Base-by-base conservation (phyloP, 2,113 vertebrate genomes). In the Dipodomys stephensi region DNA sequence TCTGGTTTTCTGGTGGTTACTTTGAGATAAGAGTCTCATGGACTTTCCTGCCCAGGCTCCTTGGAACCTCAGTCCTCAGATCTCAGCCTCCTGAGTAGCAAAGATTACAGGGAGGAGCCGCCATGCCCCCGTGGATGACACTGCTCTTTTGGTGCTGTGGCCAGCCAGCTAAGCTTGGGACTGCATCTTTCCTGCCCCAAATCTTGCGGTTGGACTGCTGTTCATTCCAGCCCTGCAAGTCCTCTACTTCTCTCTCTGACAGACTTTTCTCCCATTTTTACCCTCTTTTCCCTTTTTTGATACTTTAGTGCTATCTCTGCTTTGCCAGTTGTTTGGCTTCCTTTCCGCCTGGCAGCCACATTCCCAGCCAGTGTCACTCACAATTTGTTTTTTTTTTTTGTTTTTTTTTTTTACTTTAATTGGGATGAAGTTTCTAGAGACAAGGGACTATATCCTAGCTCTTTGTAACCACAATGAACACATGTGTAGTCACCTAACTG, bases 191-290 rank as follows among this genome's bases (percentile, higher is more conserved):
- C 68, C 22, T 0, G 2, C 28, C 16, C 57, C 30, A 18, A 44
- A 32, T 35, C 44, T 30, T 68, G 19, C 22, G 39, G 25, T 76
- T 16, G 44, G 27, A 12, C 53, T 9, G 28, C 83, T 87, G n/a
- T 46, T 53, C 53, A 2, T 28, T 28, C 46, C 4, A 35, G 0
- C 30, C 19, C 72, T 77, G 18, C 15, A 6, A 0, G 12, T 46
- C 35, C 68, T 8, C 46, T 0, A 0, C 22, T 32, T 44, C 49
- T 80, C 1, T 30, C 0, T 20, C 15, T 12, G 28, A 16, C 57
- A 76, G 64, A 30, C 27, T 28, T 83, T 49, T 79, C 27, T n/a
- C 20, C 71, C 12, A 1, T 30, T 23, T 25, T 25, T 20, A 64
- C 62, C 62, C 62, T 25, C 22, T 64, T 64, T 22, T 22, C 22